Base-by-base conservation (phyloP, 30 jellyfish, hydroid and myxozoan genomes). In the Phacellophora camtschatica region DNA sequence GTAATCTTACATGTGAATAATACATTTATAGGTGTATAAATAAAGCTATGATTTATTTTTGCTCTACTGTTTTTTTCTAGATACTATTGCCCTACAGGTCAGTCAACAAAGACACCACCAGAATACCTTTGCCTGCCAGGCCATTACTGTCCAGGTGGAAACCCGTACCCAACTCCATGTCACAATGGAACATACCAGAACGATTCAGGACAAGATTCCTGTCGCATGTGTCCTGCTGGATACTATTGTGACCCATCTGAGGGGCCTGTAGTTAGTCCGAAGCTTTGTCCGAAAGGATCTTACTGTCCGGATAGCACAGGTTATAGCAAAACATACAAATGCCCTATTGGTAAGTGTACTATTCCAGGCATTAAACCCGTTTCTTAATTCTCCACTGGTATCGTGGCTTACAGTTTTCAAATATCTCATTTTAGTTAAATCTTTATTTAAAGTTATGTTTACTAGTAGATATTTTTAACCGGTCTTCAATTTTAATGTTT, bases 41-140 rank as follows among this genome's bases (percentile, higher is more conserved):
- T n/a, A n/a, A n/a, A n/a, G n/a, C n/a, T n/a, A n/a, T n/a, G n/a
- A n/a, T n/a, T n/a, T n/a, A n/a, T n/a, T n/a, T n/a, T n/a, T n/a
- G n/a, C 29, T 34, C 25, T 16, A 4, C 30, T 22, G 25, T 23
- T 31, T 65, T 59, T 3, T 61, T 78, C 28, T 64, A 93, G 99
- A 24, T 86, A 12, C 57, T 93, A 69, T 84, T 93, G 99, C 69
- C 99, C 97, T n/a, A 86, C 85, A 3, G 99, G 99, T 11, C 96
- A 93, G 54, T 57, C 94, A 18, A 42, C 85, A 0, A 53, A 88
- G 50, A 93, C 97, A 3, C 99, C 99, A 39, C 34, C 87, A 32
- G 94, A 61, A 15, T 54, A 48, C 51, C 82, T 66, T 10, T 93
- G 99, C 82, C 86, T 62, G 19, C 65, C 87, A 1, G 99, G 99